Conservation (phyloP, 2,888 invertebrate species). For the Aleiodes testaceus region DNA sequence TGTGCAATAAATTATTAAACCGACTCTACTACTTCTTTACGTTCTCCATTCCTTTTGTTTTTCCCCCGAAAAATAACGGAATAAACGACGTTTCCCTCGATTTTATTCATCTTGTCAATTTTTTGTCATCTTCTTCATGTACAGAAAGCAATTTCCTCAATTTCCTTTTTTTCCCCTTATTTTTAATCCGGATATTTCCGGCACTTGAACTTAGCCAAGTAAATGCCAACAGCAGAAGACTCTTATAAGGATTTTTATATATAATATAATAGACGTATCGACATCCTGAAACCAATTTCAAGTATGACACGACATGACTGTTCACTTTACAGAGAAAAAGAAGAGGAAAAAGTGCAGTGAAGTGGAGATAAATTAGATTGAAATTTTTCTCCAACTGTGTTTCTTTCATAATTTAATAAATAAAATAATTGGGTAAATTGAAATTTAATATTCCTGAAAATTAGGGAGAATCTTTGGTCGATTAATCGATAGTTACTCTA, state of each 20-base stretch:
- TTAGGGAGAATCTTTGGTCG: constrained; percentile 27
- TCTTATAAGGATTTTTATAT: background rate
- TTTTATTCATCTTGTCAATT: no score
- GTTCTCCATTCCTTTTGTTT: background rate
- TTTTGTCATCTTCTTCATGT: background rate
- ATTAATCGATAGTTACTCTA: constrained; percentile 37
- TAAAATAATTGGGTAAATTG: constrained; percentile 3
- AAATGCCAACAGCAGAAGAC: constrained; percentile 11
- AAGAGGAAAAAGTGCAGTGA: background rate
- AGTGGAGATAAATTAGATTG: constrained; percentile 9
- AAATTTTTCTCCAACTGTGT: background rate
- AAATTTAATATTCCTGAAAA: constrained; percentile 19
- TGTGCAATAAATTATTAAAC: constrained; percentile 41
- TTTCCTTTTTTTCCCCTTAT: background rate
- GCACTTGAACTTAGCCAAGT: constrained; percentile 1
- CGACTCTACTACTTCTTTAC: constrained; percentile 2
- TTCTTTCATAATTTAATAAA: background rate
- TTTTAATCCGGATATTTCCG: constrained; percentile 1
- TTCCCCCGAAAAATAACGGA: background rate
- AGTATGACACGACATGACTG: constrained; percentile 13
- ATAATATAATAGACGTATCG: background rate
- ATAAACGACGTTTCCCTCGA: background rate
- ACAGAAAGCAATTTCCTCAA: background rate
- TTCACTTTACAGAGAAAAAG: no score
- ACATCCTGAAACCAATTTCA: constrained; percentile 6